Evolutionary conservation across 2,888 invertebrate genomes (phyloP).

Genomic region (Drosophila macrothrix): DNA sequence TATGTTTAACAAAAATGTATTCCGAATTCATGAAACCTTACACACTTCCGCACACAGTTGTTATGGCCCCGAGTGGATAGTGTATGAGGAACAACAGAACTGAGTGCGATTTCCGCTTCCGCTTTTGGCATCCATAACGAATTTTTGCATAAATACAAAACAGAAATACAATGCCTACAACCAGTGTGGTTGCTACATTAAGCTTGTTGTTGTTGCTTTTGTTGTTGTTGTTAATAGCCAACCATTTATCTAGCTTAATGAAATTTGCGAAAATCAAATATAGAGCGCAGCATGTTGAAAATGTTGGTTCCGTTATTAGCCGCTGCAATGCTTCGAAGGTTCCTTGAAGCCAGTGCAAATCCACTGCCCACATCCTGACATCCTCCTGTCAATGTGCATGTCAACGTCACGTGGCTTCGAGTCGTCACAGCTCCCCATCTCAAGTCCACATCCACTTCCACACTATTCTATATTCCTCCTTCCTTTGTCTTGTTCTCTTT

Average conservation of each 20-base stretch:
- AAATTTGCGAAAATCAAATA: slow-evolving; percentile 79
- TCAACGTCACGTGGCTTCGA: slow-evolving; percentile 65
- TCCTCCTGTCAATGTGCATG: slow-evolving; percentile 24
- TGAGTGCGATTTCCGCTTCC: slow-evolving; percentile 58
- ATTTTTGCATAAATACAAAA: slow-evolving; percentile 80
- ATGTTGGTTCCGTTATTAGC: slow-evolving; percentile 53
- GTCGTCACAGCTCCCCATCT: slow-evolving; percentile 13
- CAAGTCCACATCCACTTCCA: slow-evolving; percentile 20
- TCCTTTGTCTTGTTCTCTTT: slow-evolving; percentile 5
- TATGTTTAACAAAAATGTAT: too few relatives aligned
- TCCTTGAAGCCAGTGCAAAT: slow-evolving; percentile 25
- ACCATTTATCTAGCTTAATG: slow-evolving; percentile 84
- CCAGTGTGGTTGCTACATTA: slow-evolving; percentile 15
- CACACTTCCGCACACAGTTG: neutral
- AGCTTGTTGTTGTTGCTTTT: slow-evolving; percentile 45
- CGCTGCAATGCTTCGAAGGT: slow-evolving; percentile 47
- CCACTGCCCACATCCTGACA: slow-evolving; percentile 1
- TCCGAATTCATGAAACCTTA: neutral
- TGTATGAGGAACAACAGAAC: slow-evolving; percentile 29
- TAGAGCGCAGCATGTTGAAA: slow-evolving; percentile 38
- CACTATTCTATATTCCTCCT: neutral
- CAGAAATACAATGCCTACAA: slow-evolving; percentile 2
- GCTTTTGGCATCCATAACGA: slow-evolving; percentile 63
- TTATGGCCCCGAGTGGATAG: neutral
- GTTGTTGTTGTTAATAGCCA: slow-evolving; percentile 77